Evolutionary conservation across 2,888 invertebrate genomes (phyloP), one percentile per base, ranked within the genome.

Genomic region (Heteromurus nitidus): DNA sequence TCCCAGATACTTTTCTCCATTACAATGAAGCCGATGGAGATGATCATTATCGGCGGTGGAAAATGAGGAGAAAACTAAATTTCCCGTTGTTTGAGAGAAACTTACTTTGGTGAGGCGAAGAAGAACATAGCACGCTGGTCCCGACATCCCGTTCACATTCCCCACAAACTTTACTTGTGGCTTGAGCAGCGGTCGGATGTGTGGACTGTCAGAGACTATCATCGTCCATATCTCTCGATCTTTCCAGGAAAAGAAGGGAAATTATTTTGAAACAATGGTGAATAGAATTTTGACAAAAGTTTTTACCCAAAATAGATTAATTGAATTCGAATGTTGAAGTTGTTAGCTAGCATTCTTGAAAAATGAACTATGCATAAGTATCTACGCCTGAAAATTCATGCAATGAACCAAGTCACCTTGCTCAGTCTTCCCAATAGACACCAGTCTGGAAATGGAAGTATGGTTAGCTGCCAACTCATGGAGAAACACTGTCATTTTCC

Each of bases 81-180:
- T 36, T 22, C 3, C 7, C 20, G 62, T 5, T 42, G 2, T 24
- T 22, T 60, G 36, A 16, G 11, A 24, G 30, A 18, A 24, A 70
- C 69, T 58, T 72, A 85, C 87, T 82, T 90, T 89, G 24, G 90
- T 89, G 36, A 92, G 88, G 53, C 89, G 88, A 11, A 92, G 86
- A 5, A 90, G 86, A 36, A 90, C 84, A 80, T 90, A 90, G 18
- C 90, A 88, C 1, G 90, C 90, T 31, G 91, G 89, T 1, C 89
- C 89, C 87, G 91, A 91, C 87, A 90, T 90, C 24, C 91, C 91
- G 87, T 91, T 91, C 89, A 91, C 90, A 84, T 91, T 91, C 28
- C 89, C 91, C 22, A 91, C 89, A 85, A 90, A 90, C 86, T 91
- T 91, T 80, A 91, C 89, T 88, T 91, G 91, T 3, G 91, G 91